A percentile compares a stretch with the other conserved stretches of the same genome.
Conservation (phyloP, 2,113 vertebrate species). For the Hemiscyllium ocellatum region DNA sequence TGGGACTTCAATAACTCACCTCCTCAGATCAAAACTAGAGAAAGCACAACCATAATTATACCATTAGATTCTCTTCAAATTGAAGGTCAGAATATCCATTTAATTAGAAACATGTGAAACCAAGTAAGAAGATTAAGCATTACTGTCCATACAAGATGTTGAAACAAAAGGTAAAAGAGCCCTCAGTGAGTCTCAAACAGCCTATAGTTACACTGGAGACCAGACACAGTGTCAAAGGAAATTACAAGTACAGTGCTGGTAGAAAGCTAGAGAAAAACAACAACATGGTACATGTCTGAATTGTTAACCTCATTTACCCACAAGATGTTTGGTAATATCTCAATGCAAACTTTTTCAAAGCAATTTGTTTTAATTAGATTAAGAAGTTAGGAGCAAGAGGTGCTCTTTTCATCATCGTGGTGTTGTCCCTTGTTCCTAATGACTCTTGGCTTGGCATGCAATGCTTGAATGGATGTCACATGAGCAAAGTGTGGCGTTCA, state of each 20-base stretch:
- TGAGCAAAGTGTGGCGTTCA: background rate
- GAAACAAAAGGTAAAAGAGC: background rate
- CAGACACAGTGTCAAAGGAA: too few relatives aligned
- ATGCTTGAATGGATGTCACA: background rate
- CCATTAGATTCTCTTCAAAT: background rate
- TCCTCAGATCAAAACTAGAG: background rate
- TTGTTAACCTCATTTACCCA: too few relatives aligned
- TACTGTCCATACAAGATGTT: background rate
- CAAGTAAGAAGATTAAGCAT: background rate
- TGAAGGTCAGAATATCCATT: background rate
- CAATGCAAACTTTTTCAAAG: too few relatives aligned
- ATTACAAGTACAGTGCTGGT: too few relatives aligned
- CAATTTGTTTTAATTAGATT: too few relatives aligned
- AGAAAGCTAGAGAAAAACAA: too few relatives aligned
- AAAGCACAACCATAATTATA: background rate
- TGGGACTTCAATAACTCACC: too few relatives aligned
- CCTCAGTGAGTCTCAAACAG: too few relatives aligned
- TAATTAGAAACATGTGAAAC: too few relatives aligned
- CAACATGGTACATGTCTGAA: too few relatives aligned
- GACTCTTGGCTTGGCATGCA: background rate
- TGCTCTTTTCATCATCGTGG: background rate
- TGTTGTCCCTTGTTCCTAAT: background rate
- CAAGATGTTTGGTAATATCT: too few relatives aligned
- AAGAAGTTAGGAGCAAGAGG: background rate
- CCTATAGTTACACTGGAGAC: too few relatives aligned